Conservation (phyloP, 2,797 vertebrate species). For the Bradypus variegatus region DNA sequence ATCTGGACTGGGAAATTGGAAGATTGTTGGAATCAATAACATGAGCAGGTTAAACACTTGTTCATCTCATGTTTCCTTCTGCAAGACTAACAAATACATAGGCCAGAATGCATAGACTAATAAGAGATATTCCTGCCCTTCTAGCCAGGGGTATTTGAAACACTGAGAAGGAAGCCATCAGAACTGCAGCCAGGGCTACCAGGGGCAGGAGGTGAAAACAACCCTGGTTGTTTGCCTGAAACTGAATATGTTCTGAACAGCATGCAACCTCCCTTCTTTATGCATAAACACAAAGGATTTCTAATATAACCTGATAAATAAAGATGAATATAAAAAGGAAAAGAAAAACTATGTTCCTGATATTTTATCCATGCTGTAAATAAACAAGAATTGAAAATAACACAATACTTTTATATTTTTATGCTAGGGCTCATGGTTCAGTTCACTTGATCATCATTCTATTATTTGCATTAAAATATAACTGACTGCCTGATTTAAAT, state of each 20-base stretch:
- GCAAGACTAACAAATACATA: too few relatives aligned
- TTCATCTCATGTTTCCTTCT: too few relatives aligned
- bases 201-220: not conserved
- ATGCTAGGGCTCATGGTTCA: not conserved
- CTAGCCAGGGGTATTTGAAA: not conserved
- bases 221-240: not conserved
- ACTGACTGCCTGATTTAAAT: not conserved
- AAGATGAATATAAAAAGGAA: not conserved
- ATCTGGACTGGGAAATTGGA: not conserved
- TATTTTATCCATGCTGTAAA: not conserved
- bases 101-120: not conserved
- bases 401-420: not conserved
- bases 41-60: rapidly evolving
- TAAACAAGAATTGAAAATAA: not conserved
- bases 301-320: not conserved
- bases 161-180: rapidly evolving
- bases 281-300: not conserved
- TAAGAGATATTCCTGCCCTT: not conserved
- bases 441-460: not conserved
- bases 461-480: not conserved
- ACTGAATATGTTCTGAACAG: not conserved
- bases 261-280: not conserved
- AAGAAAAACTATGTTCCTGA: not conserved
- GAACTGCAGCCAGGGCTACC: rapidly evolving
- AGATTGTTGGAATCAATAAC: not conserved